Evolutionary conservation across 1,140 invertebrate species (phyloP).

Genomic region (Reticulitermes speratus): DNA sequence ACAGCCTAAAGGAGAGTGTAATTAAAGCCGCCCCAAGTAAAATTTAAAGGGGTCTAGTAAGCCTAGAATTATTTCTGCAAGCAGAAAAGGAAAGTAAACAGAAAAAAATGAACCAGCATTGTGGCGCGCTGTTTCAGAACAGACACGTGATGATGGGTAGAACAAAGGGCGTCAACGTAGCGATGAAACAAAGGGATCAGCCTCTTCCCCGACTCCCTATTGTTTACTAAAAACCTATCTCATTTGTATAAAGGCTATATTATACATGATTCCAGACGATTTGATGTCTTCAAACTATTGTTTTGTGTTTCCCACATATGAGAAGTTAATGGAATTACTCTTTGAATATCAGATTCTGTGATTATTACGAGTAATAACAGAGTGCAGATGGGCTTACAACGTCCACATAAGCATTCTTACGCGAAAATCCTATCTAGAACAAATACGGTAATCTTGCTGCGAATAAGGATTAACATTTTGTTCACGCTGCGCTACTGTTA

Average conservation of each 20-base stretch:
- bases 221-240: slow-evolving; percentile 6
- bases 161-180: not conserved
- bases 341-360: no score
- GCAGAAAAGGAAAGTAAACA: not conserved
- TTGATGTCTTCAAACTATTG: no score
- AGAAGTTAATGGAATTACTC: no score
- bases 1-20: not conserved
- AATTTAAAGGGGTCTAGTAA: not conserved
- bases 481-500: no score
- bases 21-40: not conserved
- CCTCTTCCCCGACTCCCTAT: not conserved
- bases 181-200: not conserved
- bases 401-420: no score
- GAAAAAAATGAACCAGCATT: not conserved
- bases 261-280: no score
- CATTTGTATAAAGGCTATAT: not conserved
- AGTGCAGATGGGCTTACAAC: no score
- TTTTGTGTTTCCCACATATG: no score
- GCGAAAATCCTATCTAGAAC: no score
- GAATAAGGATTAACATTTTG: no score
- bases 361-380: no score
- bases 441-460: no score
- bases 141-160: not conserved
- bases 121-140: not conserved
- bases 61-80: not conserved